phyloP scores from a whole-genome alignment of 2,888 invertebrate species.

The Spodoptera picta region DNA sequence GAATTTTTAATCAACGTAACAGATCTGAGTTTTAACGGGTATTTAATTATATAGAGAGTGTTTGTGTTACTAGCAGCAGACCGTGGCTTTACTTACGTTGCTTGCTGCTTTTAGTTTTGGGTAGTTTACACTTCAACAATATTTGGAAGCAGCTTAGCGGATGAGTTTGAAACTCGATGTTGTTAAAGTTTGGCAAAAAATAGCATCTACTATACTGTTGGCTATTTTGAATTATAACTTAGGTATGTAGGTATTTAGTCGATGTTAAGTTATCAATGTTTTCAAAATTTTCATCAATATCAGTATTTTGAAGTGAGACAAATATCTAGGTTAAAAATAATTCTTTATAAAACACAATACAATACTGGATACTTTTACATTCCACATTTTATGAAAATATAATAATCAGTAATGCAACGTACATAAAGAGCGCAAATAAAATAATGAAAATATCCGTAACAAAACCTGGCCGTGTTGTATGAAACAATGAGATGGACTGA shows the following conservation, averaged over 20 bases:
- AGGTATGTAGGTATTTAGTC: too few species aligned
- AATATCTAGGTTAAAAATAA: too few species aligned
- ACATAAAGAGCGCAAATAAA: slow-evolving; percentile 9
- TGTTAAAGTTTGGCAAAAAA: slow-evolving; percentile 8
- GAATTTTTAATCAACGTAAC: slow-evolving; percentile 66
- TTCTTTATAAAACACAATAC: too few species aligned
- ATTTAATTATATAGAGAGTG: slow-evolving; percentile 50
- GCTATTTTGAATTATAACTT: too few species aligned
- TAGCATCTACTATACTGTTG: too few species aligned
- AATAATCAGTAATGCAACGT: background rate
- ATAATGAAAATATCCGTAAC: slow-evolving; percentile 16
- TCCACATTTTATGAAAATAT: too few species aligned
- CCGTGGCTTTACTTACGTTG: slow-evolving; percentile 33
- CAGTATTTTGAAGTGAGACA: too few species aligned
- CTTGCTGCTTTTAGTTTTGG: slow-evolving; percentile 18
- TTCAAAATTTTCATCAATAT: too few species aligned
- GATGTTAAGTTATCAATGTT: too few species aligned
- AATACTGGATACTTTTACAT: too few species aligned
- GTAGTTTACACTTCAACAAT: slow-evolving; percentile 36
- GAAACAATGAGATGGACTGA: slow-evolving; percentile 33
- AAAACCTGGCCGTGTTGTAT: slow-evolving; percentile 5
- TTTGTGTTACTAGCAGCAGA: slow-evolving; percentile 37
- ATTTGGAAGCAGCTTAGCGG: slow-evolving; percentile 23
- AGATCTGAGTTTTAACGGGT: slow-evolving; percentile 55
- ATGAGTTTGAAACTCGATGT: slow-evolving; percentile 19